Evolutionary conservation across 92 coral and sea anemone species (phyloP).

Genomic region (Zoanthus sociatus): DNA sequence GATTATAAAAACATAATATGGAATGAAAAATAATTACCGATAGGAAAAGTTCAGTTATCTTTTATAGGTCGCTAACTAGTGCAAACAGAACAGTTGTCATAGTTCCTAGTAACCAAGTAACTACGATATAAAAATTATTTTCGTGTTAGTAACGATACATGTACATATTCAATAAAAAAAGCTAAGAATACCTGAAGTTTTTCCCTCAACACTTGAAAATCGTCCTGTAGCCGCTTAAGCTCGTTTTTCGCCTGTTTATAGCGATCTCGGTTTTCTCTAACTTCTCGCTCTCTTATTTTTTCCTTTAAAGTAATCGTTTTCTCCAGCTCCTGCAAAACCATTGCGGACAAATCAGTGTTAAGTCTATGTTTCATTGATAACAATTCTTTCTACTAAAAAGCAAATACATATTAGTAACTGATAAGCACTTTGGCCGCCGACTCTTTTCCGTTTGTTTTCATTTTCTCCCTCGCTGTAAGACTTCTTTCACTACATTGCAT

Average conservation of each 20-base stretch:
- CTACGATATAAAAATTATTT: too few species aligned
- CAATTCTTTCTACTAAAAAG: not conserved
- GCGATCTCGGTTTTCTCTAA: slow-evolving; percentile 87
- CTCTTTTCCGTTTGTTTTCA: not conserved
- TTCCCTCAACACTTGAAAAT: slow-evolving; percentile 71
- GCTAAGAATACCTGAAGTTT: slow-evolving; percentile 76
- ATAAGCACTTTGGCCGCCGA: not conserved
- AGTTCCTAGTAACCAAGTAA: too few species aligned
- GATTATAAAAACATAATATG: too few species aligned
- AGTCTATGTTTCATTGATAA: not conserved
- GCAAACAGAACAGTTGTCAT: too few species aligned
- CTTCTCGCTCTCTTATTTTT: slow-evolving; percentile 87
- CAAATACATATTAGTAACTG: not conserved
- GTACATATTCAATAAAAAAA: too few species aligned
- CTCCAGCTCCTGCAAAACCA: slow-evolving; percentile 80
- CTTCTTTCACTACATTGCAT: not conserved
- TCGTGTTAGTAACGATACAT: too few species aligned
- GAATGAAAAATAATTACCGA: too few species aligned
- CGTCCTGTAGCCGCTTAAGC: slow-evolving; percentile 69
- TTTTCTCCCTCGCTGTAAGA: not conserved
- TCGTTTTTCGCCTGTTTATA: slow-evolving; percentile 81
- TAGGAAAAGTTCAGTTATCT: too few species aligned
- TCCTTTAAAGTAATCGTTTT: slow-evolving; percentile 81
- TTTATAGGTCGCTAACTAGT: too few species aligned
- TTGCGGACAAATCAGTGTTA: not conserved